Evolutionary conservation across 2,113 vertebrate species (phyloP), one percentile per base, ranked within the genome.

Genomic region (Patagioenas fasciata): DNA sequence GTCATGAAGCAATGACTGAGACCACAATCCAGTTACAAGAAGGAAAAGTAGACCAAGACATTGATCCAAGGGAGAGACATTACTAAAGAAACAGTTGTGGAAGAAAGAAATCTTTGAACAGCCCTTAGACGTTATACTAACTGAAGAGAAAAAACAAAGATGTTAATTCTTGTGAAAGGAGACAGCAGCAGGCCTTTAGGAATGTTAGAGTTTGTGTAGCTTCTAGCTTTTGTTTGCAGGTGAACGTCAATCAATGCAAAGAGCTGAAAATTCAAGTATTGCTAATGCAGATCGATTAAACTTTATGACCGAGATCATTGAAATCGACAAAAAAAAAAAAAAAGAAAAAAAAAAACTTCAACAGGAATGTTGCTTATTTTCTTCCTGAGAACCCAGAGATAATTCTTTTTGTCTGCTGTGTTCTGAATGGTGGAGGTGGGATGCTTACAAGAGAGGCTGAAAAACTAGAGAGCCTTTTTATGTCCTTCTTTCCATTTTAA

Each of bases 161-260:
- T 6, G 29, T 44, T 65, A 23, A 36, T 61, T 65, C 4, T 32
- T 69, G 24, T 66, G 67, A 64, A 80, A 80, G 29, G 13, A 75
- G 5, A 71, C 20, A 73, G 26, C 11, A 69, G 2, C 9, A 74
- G 38, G 16, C 34, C 25, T 84, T 69, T 38, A 74, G 16, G 34
- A 85, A 71, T 25, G 11, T 36, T 67, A 42, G 29, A n/a, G 4
- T 34, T 53, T n/a, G 6, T 0, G 0, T n/a, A 61, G 12, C 23
- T 81, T 48, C 48, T 64, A 6, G n/a, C 21, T 88, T 67, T 66
- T 79, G 29, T 67, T 79, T 58, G 66, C 11, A 53, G 7, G 17
- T 87, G 57, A 87, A 31, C 56, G 18, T 79, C 61, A 74, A 42
- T 26, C 57, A 93, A 24, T 57, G 18, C 29, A 85, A 89, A 54